Conservation (phyloP, 64 coral and sea anemone species). For the Trachythela sp. region DNA sequence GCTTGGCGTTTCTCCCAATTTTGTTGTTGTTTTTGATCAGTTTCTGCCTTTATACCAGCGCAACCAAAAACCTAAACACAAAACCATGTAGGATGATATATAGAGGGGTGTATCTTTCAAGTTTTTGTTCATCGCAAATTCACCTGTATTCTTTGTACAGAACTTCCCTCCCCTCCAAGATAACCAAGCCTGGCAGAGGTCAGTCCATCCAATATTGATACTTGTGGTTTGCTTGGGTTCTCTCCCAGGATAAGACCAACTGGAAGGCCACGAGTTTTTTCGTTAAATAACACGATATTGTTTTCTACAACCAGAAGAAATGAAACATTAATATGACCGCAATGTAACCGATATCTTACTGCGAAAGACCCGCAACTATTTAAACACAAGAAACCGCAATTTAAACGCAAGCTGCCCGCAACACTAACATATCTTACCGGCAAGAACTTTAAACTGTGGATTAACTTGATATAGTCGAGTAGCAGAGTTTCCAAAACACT, state of each 20-base stretch:
- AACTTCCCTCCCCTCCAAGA: neutral
- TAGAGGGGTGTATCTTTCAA: neutral
- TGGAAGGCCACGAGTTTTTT: constrained; percentile 62
- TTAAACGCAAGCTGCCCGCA: neutral
- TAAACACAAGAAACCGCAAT: neutral
- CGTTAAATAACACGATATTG: constrained; percentile 80
- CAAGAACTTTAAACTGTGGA: constrained; percentile 60
- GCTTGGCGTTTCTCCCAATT: constrained; percentile 72
- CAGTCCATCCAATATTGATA: constrained; percentile 48
- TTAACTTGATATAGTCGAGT: constrained; percentile 62
- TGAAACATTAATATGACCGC: neutral
- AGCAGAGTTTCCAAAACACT: constrained; percentile 58
- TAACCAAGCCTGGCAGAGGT: constrained; percentile 54
- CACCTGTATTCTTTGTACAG: constrained; percentile 64
- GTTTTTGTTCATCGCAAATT: neutral
- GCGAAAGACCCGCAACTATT: too few relatives aligned
- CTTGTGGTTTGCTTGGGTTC: constrained; percentile 33
- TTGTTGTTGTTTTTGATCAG: constrained; percentile 68
- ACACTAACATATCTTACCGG: constrained; percentile 23
- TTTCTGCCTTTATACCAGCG: constrained; percentile 48
- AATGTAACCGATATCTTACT: too few relatives aligned
- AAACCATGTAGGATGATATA: neutral
- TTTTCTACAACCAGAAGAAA: constrained; percentile 36
- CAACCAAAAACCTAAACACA: constrained; percentile 68
- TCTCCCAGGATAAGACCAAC: constrained; percentile 63